phyloP scores from a whole-genome alignment of 2,113 vertebrate species.

The Mormyrus iriodes region DNA sequence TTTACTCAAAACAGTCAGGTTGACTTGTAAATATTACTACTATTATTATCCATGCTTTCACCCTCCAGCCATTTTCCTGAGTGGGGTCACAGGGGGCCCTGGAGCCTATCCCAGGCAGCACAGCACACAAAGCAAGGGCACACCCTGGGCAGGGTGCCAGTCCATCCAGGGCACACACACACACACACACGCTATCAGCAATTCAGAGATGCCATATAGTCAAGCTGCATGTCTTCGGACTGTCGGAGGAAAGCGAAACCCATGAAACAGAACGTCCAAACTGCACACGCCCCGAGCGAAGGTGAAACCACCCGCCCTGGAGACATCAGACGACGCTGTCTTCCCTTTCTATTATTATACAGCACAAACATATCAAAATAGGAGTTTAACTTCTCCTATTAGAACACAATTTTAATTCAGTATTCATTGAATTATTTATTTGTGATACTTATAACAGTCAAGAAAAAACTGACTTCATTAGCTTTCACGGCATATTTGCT shows the following conservation, averaged over 20 bases:
- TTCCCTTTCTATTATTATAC: neutral
- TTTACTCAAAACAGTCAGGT: neutral
- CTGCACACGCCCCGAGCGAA: neutral
- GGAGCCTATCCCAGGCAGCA: neutral
- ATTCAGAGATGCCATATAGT: neutral
- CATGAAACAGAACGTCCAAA: neutral
- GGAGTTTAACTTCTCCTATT: neutral
- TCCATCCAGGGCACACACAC: neutral
- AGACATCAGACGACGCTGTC: neutral
- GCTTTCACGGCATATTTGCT: neutral
- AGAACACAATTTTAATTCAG: neutral
- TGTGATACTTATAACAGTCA: neutral
- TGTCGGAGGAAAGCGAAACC: neutral
- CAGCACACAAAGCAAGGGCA: neutral
- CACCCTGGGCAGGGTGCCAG: neutral
- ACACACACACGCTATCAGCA: neutral
- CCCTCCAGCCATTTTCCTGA: neutral
- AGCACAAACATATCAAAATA: neutral
- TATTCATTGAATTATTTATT: neutral
- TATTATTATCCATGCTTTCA: neutral
- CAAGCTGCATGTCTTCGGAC: neutral
- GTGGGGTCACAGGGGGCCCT: neutral
- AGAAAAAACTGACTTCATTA: neutral
- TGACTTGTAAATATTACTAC: too few species aligned
- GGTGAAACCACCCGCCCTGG: neutral